Conservation (phyloP, 2,113 vertebrate genomes). For the Spilogale gracilis region DNA sequence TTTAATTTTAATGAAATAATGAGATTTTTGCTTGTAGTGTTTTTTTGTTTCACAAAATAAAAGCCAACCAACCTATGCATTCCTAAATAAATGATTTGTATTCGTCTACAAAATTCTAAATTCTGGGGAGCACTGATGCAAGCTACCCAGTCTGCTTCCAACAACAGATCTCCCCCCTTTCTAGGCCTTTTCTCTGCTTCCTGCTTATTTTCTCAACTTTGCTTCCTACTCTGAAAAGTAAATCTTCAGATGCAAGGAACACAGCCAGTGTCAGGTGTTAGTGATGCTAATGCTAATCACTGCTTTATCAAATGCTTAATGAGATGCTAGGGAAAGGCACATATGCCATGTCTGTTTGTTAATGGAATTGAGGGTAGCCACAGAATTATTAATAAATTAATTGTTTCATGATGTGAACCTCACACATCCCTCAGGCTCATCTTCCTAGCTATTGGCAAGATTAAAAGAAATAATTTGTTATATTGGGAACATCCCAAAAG, state of each 20-base stretch:
- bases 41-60: conserved; percentile 51
- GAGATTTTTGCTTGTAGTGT: background rate
- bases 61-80: background rate
- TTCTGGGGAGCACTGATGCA: background rate
- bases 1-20: background rate
- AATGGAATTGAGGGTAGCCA: conserved; percentile 47
- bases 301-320: conserved; percentile 60
- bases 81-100: conserved; percentile 45
- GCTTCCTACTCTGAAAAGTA: conserved; percentile 48
- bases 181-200: conserved; percentile 28
- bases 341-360: background rate
- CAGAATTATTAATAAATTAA: conserved; percentile 62
- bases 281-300: conserved; percentile 58
- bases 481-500: background rate
- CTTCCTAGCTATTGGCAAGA: conserved; percentile 37
- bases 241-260: conserved; percentile 56
- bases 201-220: conserved; percentile 43
- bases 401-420: conserved; percentile 17
- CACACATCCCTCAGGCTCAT: conserved; percentile 8
- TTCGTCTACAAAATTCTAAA: conserved; percentile 48
- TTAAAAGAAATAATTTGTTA: conserved; percentile 61
- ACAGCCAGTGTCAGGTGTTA: conserved; percentile 51
- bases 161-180: background rate
- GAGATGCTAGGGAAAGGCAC: conserved; percentile 9
- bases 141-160: background rate